Percentiles rank a stretch among this genome's conserved stretches.
These are phyloP conservation scores for Megalops atlanticus DNA, from an alignment of 2,113 vertebrate species.

Conservation along the genomic window DNA sequence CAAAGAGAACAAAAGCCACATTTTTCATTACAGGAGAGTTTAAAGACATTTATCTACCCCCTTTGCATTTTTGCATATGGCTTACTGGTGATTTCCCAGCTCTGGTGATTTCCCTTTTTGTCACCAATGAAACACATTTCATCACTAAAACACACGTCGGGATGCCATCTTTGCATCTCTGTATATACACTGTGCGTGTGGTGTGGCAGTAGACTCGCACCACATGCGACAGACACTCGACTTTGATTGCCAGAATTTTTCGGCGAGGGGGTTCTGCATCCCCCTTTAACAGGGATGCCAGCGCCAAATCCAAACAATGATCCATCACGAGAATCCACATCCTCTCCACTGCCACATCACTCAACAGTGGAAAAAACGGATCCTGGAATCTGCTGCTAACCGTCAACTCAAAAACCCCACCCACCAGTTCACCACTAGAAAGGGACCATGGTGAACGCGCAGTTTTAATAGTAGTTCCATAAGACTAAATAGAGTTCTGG, in stretches of 20 bases:
- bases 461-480: conserved; percentile 65
- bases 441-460: conserved; percentile 65
- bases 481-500: conserved; percentile 57
- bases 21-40: background rate
- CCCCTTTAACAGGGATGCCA: conserved; percentile 41
- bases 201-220: background rate
- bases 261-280: background rate
- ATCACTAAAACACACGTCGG: background rate
- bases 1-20: background rate
- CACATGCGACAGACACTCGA: background rate
- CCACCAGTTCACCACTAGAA: conserved; percentile 71
- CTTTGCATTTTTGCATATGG: background rate
- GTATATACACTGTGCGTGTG: fast-evolving
- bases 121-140: background rate
- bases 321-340: conserved; percentile 71
- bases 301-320: conserved; percentile 66
- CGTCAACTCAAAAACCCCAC: conserved; percentile 59
- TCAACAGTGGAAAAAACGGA: conserved; percentile 66
- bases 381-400: conserved; percentile 65
- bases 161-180: background rate
- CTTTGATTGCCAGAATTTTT: background rate
- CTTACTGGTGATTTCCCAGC: background rate
- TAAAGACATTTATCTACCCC: background rate
- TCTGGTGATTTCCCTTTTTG: too few relatives aligned
- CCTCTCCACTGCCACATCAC: conserved; percentile 71